Percentiles rank a stretch among this genome's conserved stretches.
phyloP scores from a whole-genome alignment of 2,797 vertebrate species.

The Acipenser ruthenus region DNA sequence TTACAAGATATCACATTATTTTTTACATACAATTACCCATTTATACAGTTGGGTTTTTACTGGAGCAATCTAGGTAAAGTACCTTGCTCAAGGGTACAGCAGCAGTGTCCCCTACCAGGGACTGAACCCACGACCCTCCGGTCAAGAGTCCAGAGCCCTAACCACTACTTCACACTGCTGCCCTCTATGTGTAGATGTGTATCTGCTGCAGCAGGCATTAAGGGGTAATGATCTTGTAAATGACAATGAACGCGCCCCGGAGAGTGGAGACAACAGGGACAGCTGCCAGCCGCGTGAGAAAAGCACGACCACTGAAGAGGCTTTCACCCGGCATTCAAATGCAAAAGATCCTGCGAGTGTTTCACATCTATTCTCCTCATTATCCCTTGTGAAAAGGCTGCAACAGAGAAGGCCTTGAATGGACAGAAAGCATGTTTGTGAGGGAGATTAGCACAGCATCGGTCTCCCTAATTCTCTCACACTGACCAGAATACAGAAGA shows the following conservation, averaged over 20 bases:
- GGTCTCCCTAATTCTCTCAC: constrained; percentile 3
- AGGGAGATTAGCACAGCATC: constrained; percentile 59
- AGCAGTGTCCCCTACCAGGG: too few relatives aligned
- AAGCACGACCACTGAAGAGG: constrained; percentile 61
- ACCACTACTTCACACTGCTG: too few relatives aligned
- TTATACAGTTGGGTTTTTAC: too few relatives aligned
- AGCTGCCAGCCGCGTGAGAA: constrained; percentile 77
- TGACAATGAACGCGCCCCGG: constrained; percentile 39
- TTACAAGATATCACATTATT: too few relatives aligned
- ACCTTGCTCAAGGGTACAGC: too few relatives aligned
- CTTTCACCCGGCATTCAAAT: constrained; percentile 46
- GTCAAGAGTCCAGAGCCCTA: too few relatives aligned
- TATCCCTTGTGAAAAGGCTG: constrained; percentile 34
- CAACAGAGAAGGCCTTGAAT: constrained; percentile 36
- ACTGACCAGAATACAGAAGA: too few relatives aligned
- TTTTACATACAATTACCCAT: too few relatives aligned
- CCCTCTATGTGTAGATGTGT: neutral
- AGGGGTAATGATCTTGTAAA: constrained; percentile 39
- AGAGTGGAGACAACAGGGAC: constrained; percentile 55
- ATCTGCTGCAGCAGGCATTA: constrained; percentile 46
- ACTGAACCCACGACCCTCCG: too few relatives aligned
- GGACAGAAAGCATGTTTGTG: constrained; percentile 46
- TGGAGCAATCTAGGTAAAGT: too few relatives aligned
- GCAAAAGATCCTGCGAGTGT: constrained; percentile 24
- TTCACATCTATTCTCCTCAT: constrained; percentile 27